Conservation (phyloP, 53 echinoderm and acorn worm species). For the Astropecten irregularis region DNA sequence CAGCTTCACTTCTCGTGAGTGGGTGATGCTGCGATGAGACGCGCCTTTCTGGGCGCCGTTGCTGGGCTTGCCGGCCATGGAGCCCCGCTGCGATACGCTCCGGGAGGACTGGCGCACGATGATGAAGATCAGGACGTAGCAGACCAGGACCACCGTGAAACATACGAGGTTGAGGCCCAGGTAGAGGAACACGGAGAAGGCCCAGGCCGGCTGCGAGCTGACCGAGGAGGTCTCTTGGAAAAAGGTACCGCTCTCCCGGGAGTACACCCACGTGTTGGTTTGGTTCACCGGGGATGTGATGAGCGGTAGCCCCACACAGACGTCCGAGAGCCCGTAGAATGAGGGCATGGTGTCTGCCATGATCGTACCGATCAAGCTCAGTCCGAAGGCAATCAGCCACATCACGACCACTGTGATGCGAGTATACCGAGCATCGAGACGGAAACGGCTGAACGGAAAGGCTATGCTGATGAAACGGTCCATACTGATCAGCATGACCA, state of each 20-base stretch:
- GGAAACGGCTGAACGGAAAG: constrained; percentile 61
- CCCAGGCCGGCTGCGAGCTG: constrained; percentile 52
- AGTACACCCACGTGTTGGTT: background rate
- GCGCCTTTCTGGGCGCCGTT: background rate
- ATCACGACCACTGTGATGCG: background rate
- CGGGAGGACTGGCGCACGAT: constrained; percentile 47
- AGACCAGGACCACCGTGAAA: constrained; percentile 59
- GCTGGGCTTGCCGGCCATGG: constrained; percentile 14
- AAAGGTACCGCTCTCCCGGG: constrained; percentile 1
- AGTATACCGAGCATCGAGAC: constrained; percentile 16
- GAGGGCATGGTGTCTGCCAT: constrained; percentile 2
- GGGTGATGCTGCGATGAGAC: constrained; percentile 9
- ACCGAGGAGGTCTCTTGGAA: background rate
- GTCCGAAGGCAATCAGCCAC: constrained; percentile 46
- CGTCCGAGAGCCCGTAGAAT: constrained; percentile 59
- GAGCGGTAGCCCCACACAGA: constrained; percentile 60
- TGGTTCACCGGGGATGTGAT: constrained; percentile 25
- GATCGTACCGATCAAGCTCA: constrained; percentile 22
- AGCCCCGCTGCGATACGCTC: constrained; percentile 5
- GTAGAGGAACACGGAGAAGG: constrained; percentile 67
- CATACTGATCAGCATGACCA: constrained; percentile 63
- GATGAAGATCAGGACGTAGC: constrained; percentile 68
- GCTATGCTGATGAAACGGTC: constrained; percentile 64
- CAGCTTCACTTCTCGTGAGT: constrained; percentile 51
- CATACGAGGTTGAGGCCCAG: constrained; percentile 63